Evolutionary conservation across 2,888 invertebrate species (phyloP), one percentile per base, ranked within the genome.

Genomic region (Habroteleia sp.): DNA sequence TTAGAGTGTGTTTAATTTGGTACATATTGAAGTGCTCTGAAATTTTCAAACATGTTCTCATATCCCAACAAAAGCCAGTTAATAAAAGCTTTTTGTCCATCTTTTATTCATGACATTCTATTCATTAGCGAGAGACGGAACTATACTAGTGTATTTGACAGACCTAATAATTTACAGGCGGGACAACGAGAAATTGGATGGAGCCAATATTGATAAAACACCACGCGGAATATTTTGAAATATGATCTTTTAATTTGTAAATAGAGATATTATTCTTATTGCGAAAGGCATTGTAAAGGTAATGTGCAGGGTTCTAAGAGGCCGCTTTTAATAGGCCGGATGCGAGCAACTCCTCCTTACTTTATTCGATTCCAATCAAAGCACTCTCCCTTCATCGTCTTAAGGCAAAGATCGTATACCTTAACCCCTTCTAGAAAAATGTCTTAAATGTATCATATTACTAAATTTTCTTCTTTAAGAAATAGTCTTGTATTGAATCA

Each of bases 291-390:
- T 79, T 80, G 79, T 80, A 71, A 54, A 25, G 23, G 17, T 63
- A 35, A 48, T 6, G 13, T 35, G 48, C 25, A 11, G 56, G 78
- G 80, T 81, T 78, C 81, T 81, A 74, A 84, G 73, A 77, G 77
- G 74, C 83, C 85, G 84, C 82, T 83, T 82, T 84, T 85, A 85
- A 85, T 83, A 80, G 82, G 82, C 85, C 84, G 85, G 84, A 85
- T 83, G 82, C 81, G 79, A 76, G 80, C 80, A 76, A 77, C 79
- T 82, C 81, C 81, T 81, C 81, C 81, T 79, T 72, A 76, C 77
- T 80, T 80, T 83, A 80, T 85, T 83, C 79, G 79, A 82, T 84
- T 82, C 79, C 77, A 79, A 69, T 75, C 71, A 76, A 33, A 68
- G 68, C 48, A 25, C 17, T 76, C 71, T 44, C 56, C 65, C 77